Percentiles rank a stretch among this genome's conserved stretches.
These are phyloP conservation scores for Jaculus jaculus DNA, from an alignment of 2,113 vertebrate genomes.

Conservation along the genomic window DNA sequence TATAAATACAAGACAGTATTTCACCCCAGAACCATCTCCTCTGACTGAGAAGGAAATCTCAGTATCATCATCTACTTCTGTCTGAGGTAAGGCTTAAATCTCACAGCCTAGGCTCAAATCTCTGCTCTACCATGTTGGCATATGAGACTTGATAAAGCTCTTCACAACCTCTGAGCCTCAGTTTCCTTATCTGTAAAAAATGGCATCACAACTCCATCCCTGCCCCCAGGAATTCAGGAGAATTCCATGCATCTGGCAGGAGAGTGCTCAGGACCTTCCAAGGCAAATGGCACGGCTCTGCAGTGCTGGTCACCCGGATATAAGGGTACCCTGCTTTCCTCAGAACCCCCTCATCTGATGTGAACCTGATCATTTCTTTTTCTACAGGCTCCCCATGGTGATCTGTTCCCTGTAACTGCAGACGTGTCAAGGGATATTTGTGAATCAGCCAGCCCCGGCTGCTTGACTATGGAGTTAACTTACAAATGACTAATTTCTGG, in stretches of 20 bases:
- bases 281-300: neutral
- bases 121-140: neutral
- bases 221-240: neutral
- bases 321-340: neutral
- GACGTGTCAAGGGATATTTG: slow-evolving; percentile 57
- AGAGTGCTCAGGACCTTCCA: neutral
- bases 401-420: slow-evolving; percentile 55
- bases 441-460: slow-evolving; percentile 74
- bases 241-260: too few relatives aligned
- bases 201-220: neutral
- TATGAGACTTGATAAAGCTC: neutral
- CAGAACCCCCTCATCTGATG: neutral
- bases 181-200: neutral
- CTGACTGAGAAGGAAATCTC: neutral
- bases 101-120: neutral
- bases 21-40: neutral
- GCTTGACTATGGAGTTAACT: slow-evolving; percentile 73
- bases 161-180: neutral
- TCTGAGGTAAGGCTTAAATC: neutral
- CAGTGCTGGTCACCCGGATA: neutral
- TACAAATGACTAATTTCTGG: slow-evolving; percentile 76
- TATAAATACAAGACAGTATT: neutral
- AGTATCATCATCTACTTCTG: neutral
- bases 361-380: slow-evolving; percentile 13
- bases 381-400: slow-evolving; percentile 50